A percentile compares a stretch with the other conserved stretches of the same genome.
phyloP scores from a whole-genome alignment of 2,888 invertebrate species.

The Rapana venosa region DNA sequence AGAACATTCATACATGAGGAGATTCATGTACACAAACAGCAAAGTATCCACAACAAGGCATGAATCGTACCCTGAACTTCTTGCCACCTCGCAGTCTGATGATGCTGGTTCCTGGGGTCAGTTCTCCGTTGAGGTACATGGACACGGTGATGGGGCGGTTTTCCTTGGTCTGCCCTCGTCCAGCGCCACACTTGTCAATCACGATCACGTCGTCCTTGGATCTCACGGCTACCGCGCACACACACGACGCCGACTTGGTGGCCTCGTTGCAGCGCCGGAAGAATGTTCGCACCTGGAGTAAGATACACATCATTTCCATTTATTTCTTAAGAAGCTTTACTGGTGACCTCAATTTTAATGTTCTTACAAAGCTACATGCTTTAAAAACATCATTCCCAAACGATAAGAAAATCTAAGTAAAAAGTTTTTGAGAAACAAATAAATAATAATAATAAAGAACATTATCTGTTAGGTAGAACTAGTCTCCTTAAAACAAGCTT shows the following conservation, averaged over 20 bases:
- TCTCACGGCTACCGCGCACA: constrained; percentile 67
- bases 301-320: not conserved
- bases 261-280: constrained; percentile 54
- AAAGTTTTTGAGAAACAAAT: too few relatives aligned
- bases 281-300: constrained; percentile 54
- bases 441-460: too few relatives aligned
- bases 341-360: not conserved
- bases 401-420: too few relatives aligned
- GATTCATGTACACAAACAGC: too few relatives aligned
- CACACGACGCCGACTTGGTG: constrained; percentile 57
- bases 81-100: constrained; percentile 54
- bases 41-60: too few relatives aligned
- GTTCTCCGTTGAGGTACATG: constrained; percentile 60
- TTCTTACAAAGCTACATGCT: too few relatives aligned
- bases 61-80: constrained; percentile 57
- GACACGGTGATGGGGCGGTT: constrained; percentile 48
- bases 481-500: too few relatives aligned
- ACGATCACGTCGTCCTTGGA: constrained; percentile 66
- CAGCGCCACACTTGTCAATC: constrained; percentile 62
- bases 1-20: too few relatives aligned
- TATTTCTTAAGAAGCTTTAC: not conserved
- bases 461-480: too few relatives aligned
- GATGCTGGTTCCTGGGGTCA: constrained; percentile 58
- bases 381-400: too few relatives aligned
- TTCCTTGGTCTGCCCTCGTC: constrained; percentile 31